Evolutionary conservation across 1,140 invertebrate species (phyloP), one percentile per base, ranked within the genome.

Genomic region (Danaus plexippus): DNA sequence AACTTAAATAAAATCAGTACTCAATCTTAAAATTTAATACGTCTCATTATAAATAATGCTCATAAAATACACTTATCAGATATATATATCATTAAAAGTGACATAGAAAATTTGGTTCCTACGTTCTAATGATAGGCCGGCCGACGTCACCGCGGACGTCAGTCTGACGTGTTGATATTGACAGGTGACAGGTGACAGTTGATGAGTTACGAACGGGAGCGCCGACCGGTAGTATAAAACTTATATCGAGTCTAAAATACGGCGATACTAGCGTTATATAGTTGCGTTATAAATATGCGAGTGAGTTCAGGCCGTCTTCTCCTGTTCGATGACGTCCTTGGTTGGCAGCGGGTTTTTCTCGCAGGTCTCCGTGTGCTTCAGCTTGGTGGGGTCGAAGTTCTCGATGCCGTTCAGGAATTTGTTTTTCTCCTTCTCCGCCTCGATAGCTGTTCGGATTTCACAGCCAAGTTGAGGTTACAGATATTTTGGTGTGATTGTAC

Each of bases 261-360:
- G 67, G 79, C 76, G 78, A 77, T 85, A 85, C 75, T 86, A 82
- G 84, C 76, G 75, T 79, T 75, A 79, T 81, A 15, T 15, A 80
- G 64, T 76, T 76, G 77, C 76, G 67, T 59, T 73, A 67, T 67
- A 65, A 63, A 63, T 59, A 15, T 61, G 55, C 54, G 52, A 55
- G 49, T 64, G 61, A 58, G 57, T 74, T 90, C 88, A 91, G 76
- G 90, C 90, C 55, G 88, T 89, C 80, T 92, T 93, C 80, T 93
- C 92, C 80, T 92, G 90, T 67, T 92, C 92, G 71, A 93, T 93
- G 61, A 90, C 88, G 87, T 94, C 93, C 90, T 95, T 94, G 76
- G 94, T 95, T 67, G 95, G 95, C 74, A 97, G 89, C 52, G 93
- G 92, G 88, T 96, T 96, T 88, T 96, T 96, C 85, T 96, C 95